Evolutionary conservation across 1,140 invertebrate species (phyloP).

Genomic region (Manduca sexta): DNA sequence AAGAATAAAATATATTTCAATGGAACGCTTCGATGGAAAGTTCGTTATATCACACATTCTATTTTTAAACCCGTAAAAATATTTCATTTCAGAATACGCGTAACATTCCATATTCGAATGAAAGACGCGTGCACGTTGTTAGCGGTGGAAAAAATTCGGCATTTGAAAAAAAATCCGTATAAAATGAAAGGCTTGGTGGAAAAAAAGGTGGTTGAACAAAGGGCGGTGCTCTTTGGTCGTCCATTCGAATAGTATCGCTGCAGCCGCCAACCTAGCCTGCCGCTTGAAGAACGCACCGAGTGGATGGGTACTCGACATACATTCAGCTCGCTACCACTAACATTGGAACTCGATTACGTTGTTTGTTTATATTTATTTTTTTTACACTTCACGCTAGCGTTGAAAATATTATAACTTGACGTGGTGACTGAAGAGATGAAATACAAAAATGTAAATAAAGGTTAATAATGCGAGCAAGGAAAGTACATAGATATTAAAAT

Average conservation of each 20-base stretch:
- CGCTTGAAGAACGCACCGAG: constrained; percentile 12
- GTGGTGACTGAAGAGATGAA: no score
- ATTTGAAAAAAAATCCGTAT: constrained; percentile 7
- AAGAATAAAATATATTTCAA: no score
- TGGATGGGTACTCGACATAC: constrained; percentile 31
- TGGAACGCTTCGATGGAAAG: no score
- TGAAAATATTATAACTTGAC: no score
- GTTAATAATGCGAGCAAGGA: no score
- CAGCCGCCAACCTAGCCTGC: constrained; percentile 12
- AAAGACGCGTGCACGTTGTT: background rate
- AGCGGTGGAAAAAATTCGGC: constrained; percentile 1
- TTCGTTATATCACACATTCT: no score
- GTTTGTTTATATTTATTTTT: background rate
- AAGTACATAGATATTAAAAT: no score
- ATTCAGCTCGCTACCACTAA: constrained; percentile 17
- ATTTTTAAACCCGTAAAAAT: no score
- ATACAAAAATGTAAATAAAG: no score
- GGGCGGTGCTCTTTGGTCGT: constrained; percentile 20
- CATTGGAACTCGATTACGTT: background rate
- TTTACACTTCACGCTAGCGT: no score
- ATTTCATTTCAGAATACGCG: no score
- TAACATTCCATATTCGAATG: no score
- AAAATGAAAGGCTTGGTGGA: constrained; percentile 16
- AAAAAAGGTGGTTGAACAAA: constrained; percentile 28
- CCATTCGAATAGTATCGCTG: constrained; percentile 32